These are phyloP conservation scores for Notothenia rossii DNA, from an alignment of 2,113 vertebrate genomes.

Conservation along the genomic window DNA sequence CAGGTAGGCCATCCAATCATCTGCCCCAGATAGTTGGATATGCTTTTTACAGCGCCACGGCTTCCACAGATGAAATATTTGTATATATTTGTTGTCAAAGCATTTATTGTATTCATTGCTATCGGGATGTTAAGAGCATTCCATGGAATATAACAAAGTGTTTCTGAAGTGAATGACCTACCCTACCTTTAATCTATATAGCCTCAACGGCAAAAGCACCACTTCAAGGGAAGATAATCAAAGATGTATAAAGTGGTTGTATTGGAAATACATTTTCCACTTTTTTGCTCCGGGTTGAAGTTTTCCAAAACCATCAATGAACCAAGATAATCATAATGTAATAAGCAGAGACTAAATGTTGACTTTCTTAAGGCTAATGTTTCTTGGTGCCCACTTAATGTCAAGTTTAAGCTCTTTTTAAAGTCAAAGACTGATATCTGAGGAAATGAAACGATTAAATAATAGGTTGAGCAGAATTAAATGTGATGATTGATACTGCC, in stretches of 20 bases:
- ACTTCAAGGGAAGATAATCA: conserved; percentile 42
- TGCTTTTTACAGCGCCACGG: no score
- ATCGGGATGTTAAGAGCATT: no score
- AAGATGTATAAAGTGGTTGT: conserved; percentile 17
- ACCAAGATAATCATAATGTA: not conserved
- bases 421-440: not conserved
- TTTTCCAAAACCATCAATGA: conserved; percentile 55
- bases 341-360: not conserved
- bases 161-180: no score
- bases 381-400: not conserved
- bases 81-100: no score
- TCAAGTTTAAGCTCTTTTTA: not conserved
- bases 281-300: conserved; percentile 2
- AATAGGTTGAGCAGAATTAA: not conserved
- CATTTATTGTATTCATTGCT: no score
- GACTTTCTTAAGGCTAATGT: not conserved
- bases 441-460: not conserved
- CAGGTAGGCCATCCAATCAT: no score
- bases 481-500: not conserved
- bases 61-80: no score
- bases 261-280: not conserved
- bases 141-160: no score
- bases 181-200: conserved; percentile 19
- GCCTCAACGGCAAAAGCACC: conserved; percentile 47
- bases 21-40: no score